Base-by-base conservation (phyloP, 1,140 invertebrate species). In the Trigoniulus corallinus region DNA sequence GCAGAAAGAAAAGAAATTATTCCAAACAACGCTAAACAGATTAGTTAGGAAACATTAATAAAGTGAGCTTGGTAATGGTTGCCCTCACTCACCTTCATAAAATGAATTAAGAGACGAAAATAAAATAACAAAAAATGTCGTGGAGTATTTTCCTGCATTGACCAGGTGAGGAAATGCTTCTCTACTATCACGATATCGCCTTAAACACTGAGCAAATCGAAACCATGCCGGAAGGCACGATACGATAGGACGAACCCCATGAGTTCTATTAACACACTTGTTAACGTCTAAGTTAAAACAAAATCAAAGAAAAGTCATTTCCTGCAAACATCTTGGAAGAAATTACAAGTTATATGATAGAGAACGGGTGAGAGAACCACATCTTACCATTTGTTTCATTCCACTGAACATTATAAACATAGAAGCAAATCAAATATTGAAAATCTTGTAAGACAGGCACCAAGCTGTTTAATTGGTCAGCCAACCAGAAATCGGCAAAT, bases 401-500 rank as follows among this genome's bases (percentile, higher is more conserved):
- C 59, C 59, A 67, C 29, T 69, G 61, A 21, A 70, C 59, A 57
- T 64, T 59, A 22, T 61, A 68, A 1, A 65, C 54, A 48, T 72
- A 77, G 58, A 72, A 78, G 58, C 75, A 78, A 20, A 88, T 66
- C 49, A 97, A 78, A 68, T 87, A 98, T 57, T 98, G 88, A 58
- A 98, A 82, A 69, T 99, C 96, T 1, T 92, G 67, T 50, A 99
- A 79, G 1, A 87, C 82, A 0, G 81, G 82, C 1, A 80, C 81
- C 41, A 98, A 72, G 54, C 89, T 96, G 63, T 96, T 98, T 56
- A 98, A 73, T 66, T 99, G 96, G 74, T 99, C 96, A 26, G 91
- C 95, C 58, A 99, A 75, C 96, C 96, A 99, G 76, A 99, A 99
- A 71, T 99, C 95, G 25, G 95, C 92, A 67, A 99, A 99, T 42